Base-by-base conservation (phyloP, 2,113 vertebrate genomes). In the Tiliqua scincoides region DNA sequence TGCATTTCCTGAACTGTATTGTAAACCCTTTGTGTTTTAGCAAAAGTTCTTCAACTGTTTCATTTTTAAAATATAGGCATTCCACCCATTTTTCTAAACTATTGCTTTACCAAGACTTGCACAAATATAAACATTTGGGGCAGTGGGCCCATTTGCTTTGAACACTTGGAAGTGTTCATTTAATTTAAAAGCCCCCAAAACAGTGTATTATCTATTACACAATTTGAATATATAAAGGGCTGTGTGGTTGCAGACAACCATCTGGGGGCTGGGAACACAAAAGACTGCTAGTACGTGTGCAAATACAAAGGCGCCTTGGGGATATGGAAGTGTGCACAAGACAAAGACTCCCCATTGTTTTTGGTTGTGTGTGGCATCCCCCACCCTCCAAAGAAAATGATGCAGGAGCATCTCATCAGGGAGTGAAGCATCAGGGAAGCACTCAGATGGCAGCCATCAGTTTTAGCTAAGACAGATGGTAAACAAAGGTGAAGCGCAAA, bases 331-430 rank as follows among this genome's bases (percentile, higher is more conserved):
- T 84, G 93, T 95, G 96, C 84, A 91, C 94, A 86, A 90, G 73
- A 97, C 90, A 97, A 97, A 97, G 96, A 87, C 87, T 67, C 80
- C 59, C 94, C 35, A 96, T 96, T 96, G 95, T 91, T 95, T 94
- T 96, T 93, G 94, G 92, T 62, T 54, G 80, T 74, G 20, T 43
- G 67, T 20, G 43, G 12, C 83, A 95, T 88, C 1, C 15, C 11
- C 63, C 23, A 20, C 4, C 43, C 14, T 15, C 4, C 2, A 4
- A 15, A 71, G 62, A 62, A 78, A 91, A 89, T 89, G 91, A 82
- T 93, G 87, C 87, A 78, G 3, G 82, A 91, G 85, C 88, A 77
- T 90, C 90, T 93, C 54, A 76, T 85, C 79, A 93, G 83, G 88
- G 68, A 71, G 91, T 87, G 88, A 87, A 87, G 90, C 93, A 84